These are phyloP conservation scores for Ictidomys tridecemlineatus DNA, from an alignment of 2,113 vertebrate genomes.

Conservation along the genomic window DNA sequence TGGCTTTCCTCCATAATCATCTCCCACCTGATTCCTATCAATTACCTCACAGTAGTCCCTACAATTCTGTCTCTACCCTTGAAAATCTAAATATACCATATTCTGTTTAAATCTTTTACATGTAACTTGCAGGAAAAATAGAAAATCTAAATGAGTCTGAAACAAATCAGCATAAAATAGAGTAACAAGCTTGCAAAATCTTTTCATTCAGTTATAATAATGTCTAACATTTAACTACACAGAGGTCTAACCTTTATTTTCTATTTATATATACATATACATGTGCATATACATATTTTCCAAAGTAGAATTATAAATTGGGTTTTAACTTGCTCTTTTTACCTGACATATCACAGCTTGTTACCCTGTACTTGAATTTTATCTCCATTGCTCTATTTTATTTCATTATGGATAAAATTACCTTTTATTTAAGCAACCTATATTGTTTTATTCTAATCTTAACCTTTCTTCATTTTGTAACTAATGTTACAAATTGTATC, in stretches of 20 bases:
- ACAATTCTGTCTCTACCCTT: neutral
- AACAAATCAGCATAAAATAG: neutral
- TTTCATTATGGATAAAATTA: neutral
- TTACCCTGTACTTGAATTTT: neutral
- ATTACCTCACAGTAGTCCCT: neutral
- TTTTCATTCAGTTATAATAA: neutral
- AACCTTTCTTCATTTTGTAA: conserved; percentile 16
- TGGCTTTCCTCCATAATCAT: neutral
- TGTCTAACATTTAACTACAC: neutral
- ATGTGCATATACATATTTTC: neutral
- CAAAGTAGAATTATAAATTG: conserved; percentile 27
- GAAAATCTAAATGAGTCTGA: neutral
- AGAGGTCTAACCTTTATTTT: neutral
- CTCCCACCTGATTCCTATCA: neutral
- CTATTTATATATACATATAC: neutral
- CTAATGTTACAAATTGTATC: neutral
- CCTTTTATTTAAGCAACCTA: conserved; percentile 3
- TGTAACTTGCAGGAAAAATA: neutral
- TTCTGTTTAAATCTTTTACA: neutral
- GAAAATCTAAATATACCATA: neutral
- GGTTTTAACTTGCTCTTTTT: neutral
- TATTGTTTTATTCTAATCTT: conserved; percentile 1
- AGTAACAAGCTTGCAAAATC: neutral
- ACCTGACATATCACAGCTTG: neutral
- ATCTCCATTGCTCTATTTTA: neutral